Evolutionary conservation across 2,113 vertebrate species (phyloP).

Genomic region (Alouatta palliata): DNA sequence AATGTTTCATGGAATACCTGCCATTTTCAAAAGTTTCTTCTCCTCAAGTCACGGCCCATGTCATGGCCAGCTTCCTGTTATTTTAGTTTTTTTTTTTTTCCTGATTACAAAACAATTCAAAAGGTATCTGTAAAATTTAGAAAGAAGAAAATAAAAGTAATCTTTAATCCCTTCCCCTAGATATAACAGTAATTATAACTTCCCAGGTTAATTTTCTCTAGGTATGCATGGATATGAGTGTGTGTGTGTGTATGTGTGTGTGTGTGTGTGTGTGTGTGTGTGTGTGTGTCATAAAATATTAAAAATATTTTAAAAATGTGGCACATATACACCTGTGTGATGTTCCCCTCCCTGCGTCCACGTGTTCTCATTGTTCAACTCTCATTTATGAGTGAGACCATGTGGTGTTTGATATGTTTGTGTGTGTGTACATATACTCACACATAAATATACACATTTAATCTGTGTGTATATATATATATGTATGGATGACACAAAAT

Average conservation of each 20-base stretch:
- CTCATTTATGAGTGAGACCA: too few relatives aligned
- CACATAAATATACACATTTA: too few relatives aligned
- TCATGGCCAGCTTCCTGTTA: slow-evolving; percentile 1
- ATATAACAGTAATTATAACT: not conserved
- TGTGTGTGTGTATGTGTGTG: not conserved
- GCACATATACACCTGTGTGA: too few relatives aligned
- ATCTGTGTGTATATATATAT: not conserved
- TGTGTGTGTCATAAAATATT: not conserved
- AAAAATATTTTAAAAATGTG: too few relatives aligned
- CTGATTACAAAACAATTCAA: slow-evolving; percentile 37
- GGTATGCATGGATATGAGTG: not conserved
- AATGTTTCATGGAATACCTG: not conserved
- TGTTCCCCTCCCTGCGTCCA: too few relatives aligned
- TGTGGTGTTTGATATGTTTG: too few relatives aligned
- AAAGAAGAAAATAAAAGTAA: slow-evolving; percentile 42
- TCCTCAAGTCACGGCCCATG: not conserved
- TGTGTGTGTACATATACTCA: too few relatives aligned
- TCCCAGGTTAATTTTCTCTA: not conserved
- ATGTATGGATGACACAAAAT: not conserved
- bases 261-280: not conserved
- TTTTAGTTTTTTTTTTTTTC: slow-evolving; percentile 13
- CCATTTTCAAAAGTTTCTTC: not conserved
- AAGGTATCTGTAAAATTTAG: slow-evolving; percentile 42
- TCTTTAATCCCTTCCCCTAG: not conserved
- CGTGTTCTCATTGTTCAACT: too few relatives aligned